Evolutionary conservation across 2,113 vertebrate genomes (phyloP).

Genomic region (Spizaetus ornatus): DNA sequence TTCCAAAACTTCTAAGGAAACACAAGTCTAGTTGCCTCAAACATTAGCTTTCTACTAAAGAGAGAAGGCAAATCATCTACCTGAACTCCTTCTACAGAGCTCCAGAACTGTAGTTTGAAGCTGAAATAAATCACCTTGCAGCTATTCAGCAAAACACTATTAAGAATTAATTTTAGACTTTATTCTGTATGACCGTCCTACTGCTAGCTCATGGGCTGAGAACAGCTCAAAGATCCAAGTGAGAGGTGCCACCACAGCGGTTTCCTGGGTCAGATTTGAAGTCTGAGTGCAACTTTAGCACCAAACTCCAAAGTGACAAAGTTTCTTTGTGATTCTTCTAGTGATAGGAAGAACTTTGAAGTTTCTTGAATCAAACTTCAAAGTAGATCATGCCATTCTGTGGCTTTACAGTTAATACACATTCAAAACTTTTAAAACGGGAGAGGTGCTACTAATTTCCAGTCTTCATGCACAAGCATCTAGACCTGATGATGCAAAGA

Average conservation of each 20-base stretch:
- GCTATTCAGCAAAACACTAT: neutral
- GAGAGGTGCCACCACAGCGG: neutral
- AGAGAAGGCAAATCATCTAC: neutral
- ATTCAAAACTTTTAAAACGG: neutral
- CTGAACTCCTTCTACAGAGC: neutral
- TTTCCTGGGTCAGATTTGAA: neutral
- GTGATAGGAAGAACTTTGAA: neutral
- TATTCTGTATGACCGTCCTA: neutral
- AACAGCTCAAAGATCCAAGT: neutral
- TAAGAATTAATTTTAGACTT: neutral
- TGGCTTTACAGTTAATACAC: neutral
- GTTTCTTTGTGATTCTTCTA: neutral
- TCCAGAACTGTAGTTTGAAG: neutral
- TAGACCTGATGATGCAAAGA: neutral
- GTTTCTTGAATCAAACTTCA: neutral
- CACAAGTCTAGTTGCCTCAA: neutral
- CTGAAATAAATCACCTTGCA: neutral
- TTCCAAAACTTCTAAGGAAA: neutral
- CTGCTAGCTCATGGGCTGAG: neutral
- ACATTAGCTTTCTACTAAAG: neutral
- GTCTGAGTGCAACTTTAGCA: neutral
- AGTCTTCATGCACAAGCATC: neutral
- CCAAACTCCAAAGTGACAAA: neutral
- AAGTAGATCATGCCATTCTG: neutral
- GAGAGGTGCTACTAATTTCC: neutral